These are phyloP conservation scores for Chondrilla cf. caribensis DNA, from an alignment of 37 sponge, comb jelly and placozoan genomes.

Conservation along the genomic window DNA sequence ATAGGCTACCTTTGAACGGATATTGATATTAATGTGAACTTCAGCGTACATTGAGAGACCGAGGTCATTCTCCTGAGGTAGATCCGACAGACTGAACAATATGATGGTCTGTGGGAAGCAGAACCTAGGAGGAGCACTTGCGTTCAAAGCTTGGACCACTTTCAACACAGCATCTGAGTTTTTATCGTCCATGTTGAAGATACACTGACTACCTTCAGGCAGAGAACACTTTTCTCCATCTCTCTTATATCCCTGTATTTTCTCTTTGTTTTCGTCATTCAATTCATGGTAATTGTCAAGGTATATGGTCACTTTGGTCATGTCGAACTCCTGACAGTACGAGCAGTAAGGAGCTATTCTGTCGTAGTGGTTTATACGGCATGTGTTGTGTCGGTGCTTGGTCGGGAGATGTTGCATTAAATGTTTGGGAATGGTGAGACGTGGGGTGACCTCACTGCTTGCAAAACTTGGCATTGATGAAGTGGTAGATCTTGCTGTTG, in stretches of 20 bases:
- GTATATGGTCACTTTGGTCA: background rate
- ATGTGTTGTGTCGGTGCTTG: background rate
- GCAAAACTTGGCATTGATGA: too few species aligned
- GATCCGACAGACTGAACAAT: background rate
- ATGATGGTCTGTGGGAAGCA: conserved; percentile 25
- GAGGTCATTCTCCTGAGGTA: background rate
- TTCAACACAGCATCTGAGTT: conserved; percentile 8
- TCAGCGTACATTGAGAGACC: conserved; percentile 15
- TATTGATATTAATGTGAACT: background rate
- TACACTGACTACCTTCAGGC: background rate
- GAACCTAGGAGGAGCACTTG: background rate
- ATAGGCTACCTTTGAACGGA: background rate
- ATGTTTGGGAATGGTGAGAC: background rate
- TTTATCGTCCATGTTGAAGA: background rate
- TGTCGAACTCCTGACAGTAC: conserved; percentile 1
- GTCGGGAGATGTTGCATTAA: background rate
- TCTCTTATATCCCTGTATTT: background rate
- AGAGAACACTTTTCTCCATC: background rate
- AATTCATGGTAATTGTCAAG: background rate
- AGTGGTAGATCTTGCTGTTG: too few species aligned
- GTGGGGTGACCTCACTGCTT: background rate
- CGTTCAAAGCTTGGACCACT: background rate
- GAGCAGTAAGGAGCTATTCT: background rate
- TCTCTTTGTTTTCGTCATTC: background rate
- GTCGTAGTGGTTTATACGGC: conserved; percentile 2